Percentiles rank a stretch among this genome's conserved stretches.
These are phyloP conservation scores for Leistus spinibarbis DNA, from an alignment of 2,888 invertebrate species.

Conservation along the genomic window DNA sequence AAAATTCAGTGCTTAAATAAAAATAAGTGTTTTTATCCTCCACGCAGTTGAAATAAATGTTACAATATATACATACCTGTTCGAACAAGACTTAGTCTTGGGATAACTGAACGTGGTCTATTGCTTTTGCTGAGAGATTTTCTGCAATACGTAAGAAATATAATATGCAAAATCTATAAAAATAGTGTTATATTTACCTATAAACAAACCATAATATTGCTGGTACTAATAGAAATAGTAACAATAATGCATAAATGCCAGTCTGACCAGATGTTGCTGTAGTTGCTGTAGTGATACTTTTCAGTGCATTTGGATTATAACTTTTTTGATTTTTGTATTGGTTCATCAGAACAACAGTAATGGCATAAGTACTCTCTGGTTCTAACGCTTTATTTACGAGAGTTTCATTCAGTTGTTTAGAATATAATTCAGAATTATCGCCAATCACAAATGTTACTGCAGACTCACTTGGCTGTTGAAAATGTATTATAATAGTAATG, in stretches of 20 bases:
- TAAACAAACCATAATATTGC: slow-evolving; percentile 14
- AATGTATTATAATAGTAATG: no score
- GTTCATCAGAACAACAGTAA: slow-evolving; percentile 14
- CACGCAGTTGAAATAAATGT: no score
- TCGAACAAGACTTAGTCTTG: not conserved
- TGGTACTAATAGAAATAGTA: slow-evolving; percentile 20
- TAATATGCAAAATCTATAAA: not conserved
- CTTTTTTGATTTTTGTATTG: slow-evolving; percentile 20
- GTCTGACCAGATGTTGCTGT: not conserved
- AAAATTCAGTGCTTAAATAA: no score
- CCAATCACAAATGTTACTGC: not conserved
- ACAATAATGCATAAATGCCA: slow-evolving; percentile 12
- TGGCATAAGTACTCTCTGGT: slow-evolving; percentile 2
- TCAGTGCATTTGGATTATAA: not conserved
- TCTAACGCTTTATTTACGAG: slow-evolving; percentile 16
- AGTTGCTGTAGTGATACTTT: not conserved
- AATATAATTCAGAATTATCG: not conserved
- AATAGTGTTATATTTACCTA: slow-evolving; percentile 8
- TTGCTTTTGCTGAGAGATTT: not conserved
- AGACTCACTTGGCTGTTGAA: not conserved
- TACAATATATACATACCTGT: slow-evolving; percentile 23
- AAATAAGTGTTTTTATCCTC: no score
- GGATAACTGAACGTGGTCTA: not conserved
- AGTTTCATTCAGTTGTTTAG: not conserved
- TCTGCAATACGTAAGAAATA: not conserved